phyloP scores from a whole-genome alignment of 2,888 invertebrate species.

The Latrodectus hesperus region DNA sequence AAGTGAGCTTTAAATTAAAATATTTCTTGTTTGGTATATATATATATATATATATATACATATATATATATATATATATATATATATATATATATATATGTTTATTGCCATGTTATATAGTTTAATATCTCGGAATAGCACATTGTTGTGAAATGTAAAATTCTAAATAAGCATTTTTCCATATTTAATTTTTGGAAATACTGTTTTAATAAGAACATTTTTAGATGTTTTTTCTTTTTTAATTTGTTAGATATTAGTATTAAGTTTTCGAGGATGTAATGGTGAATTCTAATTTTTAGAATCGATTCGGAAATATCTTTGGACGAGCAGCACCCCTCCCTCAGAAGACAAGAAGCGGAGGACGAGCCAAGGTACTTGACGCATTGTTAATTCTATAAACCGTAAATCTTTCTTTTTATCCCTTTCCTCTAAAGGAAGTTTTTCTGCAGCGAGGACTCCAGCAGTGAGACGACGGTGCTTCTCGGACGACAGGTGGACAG shows the following conservation, averaged over 20 bases:
- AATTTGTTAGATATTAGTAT: no score
- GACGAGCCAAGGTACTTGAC: slow-evolving; percentile 60
- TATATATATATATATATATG: no score
- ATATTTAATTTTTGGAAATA: no score
- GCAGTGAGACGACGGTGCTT: slow-evolving; percentile 61
- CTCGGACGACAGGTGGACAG: slow-evolving; percentile 33
- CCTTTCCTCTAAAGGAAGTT: slow-evolving; percentile 13
- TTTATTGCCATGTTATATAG: no score
- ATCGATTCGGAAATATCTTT: slow-evolving; percentile 18
- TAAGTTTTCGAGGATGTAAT: not conserved
- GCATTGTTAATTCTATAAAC: not conserved
- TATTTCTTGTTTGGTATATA: no score
- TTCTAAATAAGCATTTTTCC: no score
- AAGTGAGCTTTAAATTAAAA: no score
- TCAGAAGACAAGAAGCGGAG: slow-evolving; percentile 67
- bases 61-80: no score
- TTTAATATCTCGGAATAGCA: no score
- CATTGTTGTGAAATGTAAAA: no score
- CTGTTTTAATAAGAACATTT: not conserved
- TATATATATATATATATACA: no score
- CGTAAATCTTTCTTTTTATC: slow-evolving; percentile 19
- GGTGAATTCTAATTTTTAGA: slow-evolving; percentile 14
- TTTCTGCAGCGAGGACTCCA: slow-evolving; percentile 59
- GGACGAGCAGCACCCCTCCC: slow-evolving; percentile 56
- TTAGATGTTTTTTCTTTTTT: not conserved